These are phyloP conservation scores for Bombylius major DNA, from an alignment of 2,888 invertebrate genomes.

Conservation along the genomic window DNA sequence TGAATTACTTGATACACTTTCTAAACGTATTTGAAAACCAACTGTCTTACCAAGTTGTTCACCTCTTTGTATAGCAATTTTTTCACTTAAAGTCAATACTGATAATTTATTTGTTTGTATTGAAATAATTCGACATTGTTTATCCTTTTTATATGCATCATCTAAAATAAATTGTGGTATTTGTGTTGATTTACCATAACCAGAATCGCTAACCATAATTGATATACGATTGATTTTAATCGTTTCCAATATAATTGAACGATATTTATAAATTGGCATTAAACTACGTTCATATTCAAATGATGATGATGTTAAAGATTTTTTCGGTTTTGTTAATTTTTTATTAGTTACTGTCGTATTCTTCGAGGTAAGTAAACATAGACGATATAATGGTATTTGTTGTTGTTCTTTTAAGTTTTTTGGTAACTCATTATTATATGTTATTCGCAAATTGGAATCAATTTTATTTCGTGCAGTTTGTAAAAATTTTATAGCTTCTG, in stretches of 20 bases:
- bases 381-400: constrained; percentile 1
- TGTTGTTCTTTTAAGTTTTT: not conserved
- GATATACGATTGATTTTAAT: constrained; percentile 64
- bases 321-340: not conserved
- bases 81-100: constrained; percentile 76
- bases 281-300: not conserved
- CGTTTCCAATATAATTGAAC: constrained; percentile 57
- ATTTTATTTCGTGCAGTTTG: not conserved
- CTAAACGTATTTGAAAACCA: constrained; percentile 79
- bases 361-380: not conserved
- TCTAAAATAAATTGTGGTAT: constrained; percentile 85
- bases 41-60: constrained; percentile 56
- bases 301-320: not conserved
- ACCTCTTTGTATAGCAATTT: constrained; percentile 56
- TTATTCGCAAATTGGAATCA: no score
- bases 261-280: constrained; percentile 63
- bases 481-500: not conserved
- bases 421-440: no score
- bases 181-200: constrained; percentile 85
- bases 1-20: constrained; percentile 36
- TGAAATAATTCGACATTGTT: constrained; percentile 72
- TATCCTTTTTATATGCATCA: constrained; percentile 46
- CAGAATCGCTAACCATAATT: constrained; percentile 78
- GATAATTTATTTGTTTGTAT: constrained; percentile 83
- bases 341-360: not conserved